Evolutionary conservation across 2,113 vertebrate genomes (phyloP).

Genomic region (Sula dactylatra): DNA sequence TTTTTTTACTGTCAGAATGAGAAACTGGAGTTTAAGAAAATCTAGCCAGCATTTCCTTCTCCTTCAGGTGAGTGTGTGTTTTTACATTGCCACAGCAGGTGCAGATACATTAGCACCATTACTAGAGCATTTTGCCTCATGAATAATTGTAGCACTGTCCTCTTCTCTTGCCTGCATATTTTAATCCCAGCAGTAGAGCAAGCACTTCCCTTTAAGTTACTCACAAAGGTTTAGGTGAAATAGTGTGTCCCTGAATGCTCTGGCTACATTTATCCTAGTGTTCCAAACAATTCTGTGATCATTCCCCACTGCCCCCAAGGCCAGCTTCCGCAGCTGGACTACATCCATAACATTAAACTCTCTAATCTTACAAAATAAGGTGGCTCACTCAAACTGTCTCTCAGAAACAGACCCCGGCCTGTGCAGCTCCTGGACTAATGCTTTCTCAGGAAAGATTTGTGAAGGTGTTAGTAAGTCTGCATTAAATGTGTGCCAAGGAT

Average conservation of each 20-base stretch:
- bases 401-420: background rate
- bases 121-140: background rate
- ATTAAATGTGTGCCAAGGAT: background rate
- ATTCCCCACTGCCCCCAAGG: accelerated
- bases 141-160: background rate
- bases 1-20: background rate
- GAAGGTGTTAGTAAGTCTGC: background rate
- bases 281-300: background rate
- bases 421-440: background rate
- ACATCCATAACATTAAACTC: background rate
- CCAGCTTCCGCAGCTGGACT: background rate
- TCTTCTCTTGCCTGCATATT: background rate
- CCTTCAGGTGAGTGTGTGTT: background rate
- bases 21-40: background rate
- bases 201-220: background rate
- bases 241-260: background rate
- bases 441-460: background rate
- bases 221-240: background rate
- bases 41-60: background rate
- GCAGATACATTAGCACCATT: background rate
- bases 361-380: background rate
- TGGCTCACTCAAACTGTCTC: background rate
- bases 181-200: background rate
- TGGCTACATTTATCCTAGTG: background rate
- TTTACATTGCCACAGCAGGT: background rate